Conservation (phyloP, 2,888 invertebrate genomes). For the Mythimna impura region DNA sequence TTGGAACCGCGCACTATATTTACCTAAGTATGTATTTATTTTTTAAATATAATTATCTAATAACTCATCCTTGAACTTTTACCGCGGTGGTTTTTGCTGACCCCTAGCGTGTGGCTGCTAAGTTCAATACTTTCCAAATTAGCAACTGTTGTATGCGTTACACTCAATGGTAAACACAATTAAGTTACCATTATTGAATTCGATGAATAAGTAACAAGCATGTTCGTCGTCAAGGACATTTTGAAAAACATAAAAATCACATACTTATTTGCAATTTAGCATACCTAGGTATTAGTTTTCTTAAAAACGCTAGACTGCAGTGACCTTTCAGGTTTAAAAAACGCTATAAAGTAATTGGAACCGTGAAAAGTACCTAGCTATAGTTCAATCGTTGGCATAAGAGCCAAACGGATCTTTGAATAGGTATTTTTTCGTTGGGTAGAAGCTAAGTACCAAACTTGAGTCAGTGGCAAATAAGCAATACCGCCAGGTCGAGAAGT, state of each 20-base stretch:
- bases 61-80: slow-evolving; percentile 51
- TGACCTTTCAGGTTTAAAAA: not conserved
- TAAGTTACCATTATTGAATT: slow-evolving; percentile 35
- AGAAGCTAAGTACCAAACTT: not conserved
- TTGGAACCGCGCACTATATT: no score
- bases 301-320: slow-evolving; percentile 1
- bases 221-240: slow-evolving; percentile 18
- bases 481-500: not conserved
- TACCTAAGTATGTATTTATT: slow-evolving; percentile 4
- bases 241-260: slow-evolving; percentile 1
- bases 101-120: slow-evolving; percentile 31
- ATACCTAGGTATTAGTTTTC: not conserved
- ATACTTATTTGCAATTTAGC: not conserved
- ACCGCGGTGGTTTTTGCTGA: slow-evolving; percentile 38
- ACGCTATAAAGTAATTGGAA: not conserved
- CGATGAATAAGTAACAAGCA: slow-evolving; percentile 12
- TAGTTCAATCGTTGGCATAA: not conserved
- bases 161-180: slow-evolving; percentile 36
- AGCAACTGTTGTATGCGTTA: slow-evolving; percentile 12
- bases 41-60: slow-evolving; percentile 41
- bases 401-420: not conserved
- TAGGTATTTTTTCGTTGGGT: not conserved
- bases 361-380: not conserved
- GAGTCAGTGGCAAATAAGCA: not conserved
- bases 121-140: slow-evolving; percentile 48